Base-by-base conservation (phyloP, 2,113 vertebrate species). In the Machaerirhynchus nigripectus region DNA sequence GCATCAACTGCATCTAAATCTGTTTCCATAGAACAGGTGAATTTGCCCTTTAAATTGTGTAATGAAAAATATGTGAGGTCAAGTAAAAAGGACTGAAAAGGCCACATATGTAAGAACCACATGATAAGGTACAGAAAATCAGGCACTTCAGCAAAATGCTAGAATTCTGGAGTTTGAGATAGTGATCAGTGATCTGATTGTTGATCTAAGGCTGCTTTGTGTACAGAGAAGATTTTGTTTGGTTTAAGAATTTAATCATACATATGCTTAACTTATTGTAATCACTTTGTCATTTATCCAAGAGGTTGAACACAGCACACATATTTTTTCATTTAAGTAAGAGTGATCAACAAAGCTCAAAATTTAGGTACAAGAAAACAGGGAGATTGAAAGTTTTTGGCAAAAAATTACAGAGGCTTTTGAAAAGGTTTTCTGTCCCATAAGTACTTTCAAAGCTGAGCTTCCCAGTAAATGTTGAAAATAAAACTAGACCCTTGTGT, bases 21-120 rank as follows among this genome's bases (percentile, higher is more conserved):
- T 83, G 4, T 60, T 86, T 80, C 33, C 28, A 4, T 80, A 46
- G 19, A 88, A 24, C 15, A 56, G 40, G 11, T 44, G 39, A 87
- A 87, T 67, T 78, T 82, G 55, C 7, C 28, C 0, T 0, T 64
- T 68, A 35, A 88, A 47, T 9, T 42, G 8, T 60, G 8, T 49
- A 42, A 76, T 24, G 33, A 35, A 87, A 82, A 81, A 40, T 69
- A n/a, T 27, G 4, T 47, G 15, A 74, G 16, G 11, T 55, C 23
- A 89, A 74, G 14, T 24, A 14, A 88, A 88, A 84, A 87, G 23
- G 35, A 67, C 22, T 39, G 35, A 63, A 75, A 89, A 87, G 20
- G 30, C 69, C 39, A 8, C 9, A 35, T 28, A 7, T 0, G 1
- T 57, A 19, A 60, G 33, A 82, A 63, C 15, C 7, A 49, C 0